A percentile compares a stretch with the other conserved stretches of the same genome.
phyloP scores from a whole-genome alignment of 2,797 vertebrate genomes.

The Channa striata region DNA sequence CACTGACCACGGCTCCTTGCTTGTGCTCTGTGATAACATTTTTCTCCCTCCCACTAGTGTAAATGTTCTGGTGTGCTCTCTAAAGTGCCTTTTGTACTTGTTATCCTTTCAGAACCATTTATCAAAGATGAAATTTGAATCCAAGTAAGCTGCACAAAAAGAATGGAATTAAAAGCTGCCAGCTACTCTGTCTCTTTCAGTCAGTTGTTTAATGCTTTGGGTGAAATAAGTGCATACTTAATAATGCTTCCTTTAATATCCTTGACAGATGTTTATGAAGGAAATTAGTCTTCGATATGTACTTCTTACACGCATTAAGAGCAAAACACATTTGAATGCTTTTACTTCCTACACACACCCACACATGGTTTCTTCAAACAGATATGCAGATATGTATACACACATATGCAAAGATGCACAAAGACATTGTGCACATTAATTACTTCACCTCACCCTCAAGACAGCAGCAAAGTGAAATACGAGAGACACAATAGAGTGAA shows the following conservation, averaged over 20 bases:
- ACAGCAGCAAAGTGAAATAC: conserved; percentile 14
- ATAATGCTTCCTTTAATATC: conserved; percentile 58
- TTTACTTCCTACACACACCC: conserved; percentile 43
- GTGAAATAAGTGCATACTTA: conserved; percentile 57
- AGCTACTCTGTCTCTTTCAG: conserved; percentile 45
- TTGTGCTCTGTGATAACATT: conserved; percentile 20
- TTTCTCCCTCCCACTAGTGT: conserved; percentile 11
- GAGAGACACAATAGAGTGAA: conserved; percentile 52
- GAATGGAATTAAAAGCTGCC: conserved; percentile 59
- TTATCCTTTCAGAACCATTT: conserved; percentile 44
- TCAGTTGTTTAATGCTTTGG: conserved; percentile 60
- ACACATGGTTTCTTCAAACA: conserved; percentile 29
- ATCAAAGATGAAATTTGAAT: conserved; percentile 52
- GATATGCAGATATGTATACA: conserved; percentile 1
- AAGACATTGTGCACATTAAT: conserved; percentile 43
- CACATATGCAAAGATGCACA: conserved; percentile 13
- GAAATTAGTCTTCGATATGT: conserved; percentile 62
- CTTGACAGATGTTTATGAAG: conserved; percentile 63
- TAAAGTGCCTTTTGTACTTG: conserved; percentile 63
- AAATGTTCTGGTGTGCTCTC: conserved; percentile 22
- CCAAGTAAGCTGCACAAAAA: conserved; percentile 41
- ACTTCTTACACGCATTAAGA: conserved; percentile 43
- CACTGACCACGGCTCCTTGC: conserved; percentile 66
- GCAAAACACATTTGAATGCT: conserved; percentile 46
- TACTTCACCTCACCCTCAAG: conserved; percentile 15